Percentiles rank a stretch among this genome's conserved stretches.
Conservation (phyloP, 2,113 vertebrate species). For the Motacilla alba region DNA sequence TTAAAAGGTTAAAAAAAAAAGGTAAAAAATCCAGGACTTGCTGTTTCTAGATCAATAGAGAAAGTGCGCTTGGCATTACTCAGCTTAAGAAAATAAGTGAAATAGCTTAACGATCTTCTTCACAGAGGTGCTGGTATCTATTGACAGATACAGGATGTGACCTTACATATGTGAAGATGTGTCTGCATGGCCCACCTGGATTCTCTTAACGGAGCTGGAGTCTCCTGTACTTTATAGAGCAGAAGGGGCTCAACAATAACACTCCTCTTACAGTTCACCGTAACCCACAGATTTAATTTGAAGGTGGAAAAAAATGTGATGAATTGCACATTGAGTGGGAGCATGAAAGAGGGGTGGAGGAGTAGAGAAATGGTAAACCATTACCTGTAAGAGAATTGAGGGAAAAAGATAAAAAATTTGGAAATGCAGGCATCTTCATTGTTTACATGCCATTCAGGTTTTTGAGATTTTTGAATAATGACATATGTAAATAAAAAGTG, state of each 20-base stretch:
- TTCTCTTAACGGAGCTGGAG: neutral
- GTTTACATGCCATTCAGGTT: neutral
- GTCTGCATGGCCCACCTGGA: accelerated
- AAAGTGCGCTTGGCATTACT: neutral
- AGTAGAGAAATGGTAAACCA: neutral
- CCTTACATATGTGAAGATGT: neutral
- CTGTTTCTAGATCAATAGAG: neutral
- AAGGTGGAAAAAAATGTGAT: neutral
- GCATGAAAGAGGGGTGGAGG: too few relatives aligned
- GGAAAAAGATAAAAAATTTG: neutral
- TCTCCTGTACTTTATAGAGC: neutral
- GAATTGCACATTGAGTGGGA: neutral
- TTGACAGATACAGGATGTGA: too few relatives aligned
- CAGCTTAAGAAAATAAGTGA: neutral
- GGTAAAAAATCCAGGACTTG: neutral
- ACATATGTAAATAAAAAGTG: neutral
- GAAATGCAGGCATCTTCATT: neutral
- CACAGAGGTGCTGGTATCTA: accelerated
- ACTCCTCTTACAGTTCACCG: neutral
- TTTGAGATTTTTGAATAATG: neutral
- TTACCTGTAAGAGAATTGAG: neutral
- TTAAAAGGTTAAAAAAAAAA: neutral
- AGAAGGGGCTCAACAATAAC: neutral
- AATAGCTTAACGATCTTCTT: neutral
- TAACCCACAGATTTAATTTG: neutral